Base-by-base conservation (phyloP, 2,113 vertebrate species). In the Sigmodon hispidus region DNA sequence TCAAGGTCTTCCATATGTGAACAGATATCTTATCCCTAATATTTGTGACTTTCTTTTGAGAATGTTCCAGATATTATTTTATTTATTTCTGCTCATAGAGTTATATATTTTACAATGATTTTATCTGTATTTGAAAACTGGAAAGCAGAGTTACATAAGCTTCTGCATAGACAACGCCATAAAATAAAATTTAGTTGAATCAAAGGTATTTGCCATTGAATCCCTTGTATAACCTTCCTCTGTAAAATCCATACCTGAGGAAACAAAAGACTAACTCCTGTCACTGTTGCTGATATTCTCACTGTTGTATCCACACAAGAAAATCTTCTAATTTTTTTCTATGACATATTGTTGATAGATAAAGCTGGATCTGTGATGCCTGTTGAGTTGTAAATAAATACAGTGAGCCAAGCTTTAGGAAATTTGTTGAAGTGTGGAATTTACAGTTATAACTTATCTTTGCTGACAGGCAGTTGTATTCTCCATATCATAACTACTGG, bases 391-490 rank as follows among this genome's bases (percentile, higher is more conserved):
- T 40, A 91, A n/a, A 87, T 5, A 57, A 69, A 61, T 10, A 81
- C 7, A 55, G 91, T 83, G 69, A 24, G 40, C 22, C 83, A 89
- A 89, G 11, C 85, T 52, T 70, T 48, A 21, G 22, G 55, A 75
- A 59, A 48, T 61, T 40, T 92, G 87, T 72, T 90, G 85, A 9
- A 45, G 15, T 11, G 4, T 63, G n/a, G 36, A 89, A 34, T 85
- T 61, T 72, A 57, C 26, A 59, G 19, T 57, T 45, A 45, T n/a
- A 76, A 61, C 69, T 92, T 90, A 93, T 87, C 73, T 96, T 85
- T 70, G 77, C 55, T 36, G 26, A 52, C 87, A 89, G 63, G 84
- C 34, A 93, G 26, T 83, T 89, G 59, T 40, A 43, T 15, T 40
- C 36, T 4, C 5, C 24, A 13, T 55, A 16, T 80, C 22, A 45